Percentiles rank a stretch among this genome's conserved stretches.
Evolutionary conservation across 2,113 vertebrate species (phyloP).

Genomic region (Scatophagus argus): DNA sequence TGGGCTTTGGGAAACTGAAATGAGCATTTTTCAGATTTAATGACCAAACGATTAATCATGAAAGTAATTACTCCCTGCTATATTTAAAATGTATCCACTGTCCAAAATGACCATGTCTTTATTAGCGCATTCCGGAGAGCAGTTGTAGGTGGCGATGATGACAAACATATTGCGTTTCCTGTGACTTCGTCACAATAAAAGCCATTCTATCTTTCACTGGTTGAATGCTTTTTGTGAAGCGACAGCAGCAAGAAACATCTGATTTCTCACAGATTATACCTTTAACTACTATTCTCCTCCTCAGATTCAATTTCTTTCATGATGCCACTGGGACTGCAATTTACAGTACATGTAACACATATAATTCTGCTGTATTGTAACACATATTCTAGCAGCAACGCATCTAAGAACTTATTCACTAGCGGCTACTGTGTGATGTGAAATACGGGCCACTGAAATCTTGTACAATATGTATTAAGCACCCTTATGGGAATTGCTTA

Average conservation of each 20-base stretch:
- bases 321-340: neutral
- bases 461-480: conserved; percentile 40
- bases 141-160: neutral
- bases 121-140: neutral
- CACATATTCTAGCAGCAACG: neutral
- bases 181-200: no score
- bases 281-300: neutral
- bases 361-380: neutral
- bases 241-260: neutral
- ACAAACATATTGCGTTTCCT: neutral
- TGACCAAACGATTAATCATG: no score
- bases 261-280: neutral
- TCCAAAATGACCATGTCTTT: neutral
- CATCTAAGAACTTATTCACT: neutral
- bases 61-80: neutral
- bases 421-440: neutral
- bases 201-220: neutral
- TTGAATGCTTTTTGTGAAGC: neutral
- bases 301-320: neutral
- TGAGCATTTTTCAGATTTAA: no score
- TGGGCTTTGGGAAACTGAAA: no score
- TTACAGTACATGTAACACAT: neutral
- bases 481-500: conserved; percentile 52
- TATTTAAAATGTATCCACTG: neutral
- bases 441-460: conserved; percentile 33